Percentiles rank a stretch among this genome's conserved stretches.
phyloP scores from a whole-genome alignment of 2,113 vertebrate genomes.

The zebrafish (Danio rerio) region DNA sequence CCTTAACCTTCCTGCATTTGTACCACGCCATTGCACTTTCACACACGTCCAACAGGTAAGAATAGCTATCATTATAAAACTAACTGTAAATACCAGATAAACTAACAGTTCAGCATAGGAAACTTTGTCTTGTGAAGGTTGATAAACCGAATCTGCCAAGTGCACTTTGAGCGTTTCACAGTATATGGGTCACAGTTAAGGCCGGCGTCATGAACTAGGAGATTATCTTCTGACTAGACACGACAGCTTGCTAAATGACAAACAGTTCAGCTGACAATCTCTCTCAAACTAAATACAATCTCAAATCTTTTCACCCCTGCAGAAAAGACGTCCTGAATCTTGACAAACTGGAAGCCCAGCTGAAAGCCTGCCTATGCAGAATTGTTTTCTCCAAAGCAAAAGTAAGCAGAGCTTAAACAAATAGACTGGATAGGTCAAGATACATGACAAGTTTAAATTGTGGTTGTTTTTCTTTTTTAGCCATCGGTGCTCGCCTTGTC shows the following conservation, averaged over 20 bases:
- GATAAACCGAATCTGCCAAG: background rate
- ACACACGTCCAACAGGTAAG: conserved; percentile 89
- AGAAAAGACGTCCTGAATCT: conserved; percentile 90
- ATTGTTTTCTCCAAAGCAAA: conserved; percentile 96
- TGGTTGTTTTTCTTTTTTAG: conserved; percentile 66
- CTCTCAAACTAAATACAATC: background rate
- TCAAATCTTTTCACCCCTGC: conserved; percentile 52
- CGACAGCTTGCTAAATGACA: background rate
- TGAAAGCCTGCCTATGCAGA: conserved; percentile 95
- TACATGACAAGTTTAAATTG: background rate
- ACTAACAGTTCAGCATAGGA: background rate
- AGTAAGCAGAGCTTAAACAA: conserved; percentile 75
- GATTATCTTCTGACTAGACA: background rate
- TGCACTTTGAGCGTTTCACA: conserved; percentile 32
- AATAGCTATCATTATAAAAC: background rate
- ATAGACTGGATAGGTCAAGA: background rate
- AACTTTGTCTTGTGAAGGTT: background rate
- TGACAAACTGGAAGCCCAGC: conserved; percentile 94
- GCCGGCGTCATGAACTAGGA: background rate
- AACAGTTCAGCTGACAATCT: background rate
- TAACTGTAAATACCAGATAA: background rate
- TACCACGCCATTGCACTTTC: conserved; percentile 87
- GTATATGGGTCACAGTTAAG: conserved; percentile 29
- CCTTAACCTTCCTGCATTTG: conserved; percentile 97
- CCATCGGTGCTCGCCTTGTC: conserved; percentile 94